These are phyloP conservation scores for Sylvietta virens DNA, from an alignment of 2,113 vertebrate species.

Conservation along the genomic window DNA sequence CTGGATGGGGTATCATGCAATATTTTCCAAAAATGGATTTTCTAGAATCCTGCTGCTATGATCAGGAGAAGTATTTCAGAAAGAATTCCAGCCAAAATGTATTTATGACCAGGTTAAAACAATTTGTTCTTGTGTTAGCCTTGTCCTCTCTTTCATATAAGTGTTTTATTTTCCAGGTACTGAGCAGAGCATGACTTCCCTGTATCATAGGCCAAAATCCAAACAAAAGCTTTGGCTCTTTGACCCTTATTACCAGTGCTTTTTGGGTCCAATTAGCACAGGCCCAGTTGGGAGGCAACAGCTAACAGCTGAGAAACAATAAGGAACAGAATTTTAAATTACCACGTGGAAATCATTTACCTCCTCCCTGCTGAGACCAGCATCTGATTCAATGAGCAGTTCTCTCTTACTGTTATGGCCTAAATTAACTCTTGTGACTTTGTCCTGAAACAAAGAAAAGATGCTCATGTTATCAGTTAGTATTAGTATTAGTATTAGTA, in stretches of 20 bases:
- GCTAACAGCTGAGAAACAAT: slow-evolving; percentile 34
- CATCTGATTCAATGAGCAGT: neutral
- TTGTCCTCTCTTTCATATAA: neutral
- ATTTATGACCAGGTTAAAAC: slow-evolving; percentile 9
- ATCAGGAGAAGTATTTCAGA: neutral
- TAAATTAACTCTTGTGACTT: neutral
- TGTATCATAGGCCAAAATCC: neutral
- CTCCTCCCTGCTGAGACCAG: slow-evolving; percentile 14
- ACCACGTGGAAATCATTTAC: slow-evolving; percentile 36
- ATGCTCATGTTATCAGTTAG: neutral
- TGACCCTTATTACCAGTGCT: neutral
- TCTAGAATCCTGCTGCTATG: neutral
- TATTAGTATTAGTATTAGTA: too few relatives aligned
- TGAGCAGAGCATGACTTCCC: neutral
- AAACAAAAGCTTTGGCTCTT: neutral
- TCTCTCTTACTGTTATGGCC: neutral
- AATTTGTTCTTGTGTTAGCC: neutral
- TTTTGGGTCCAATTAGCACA: slow-evolving; percentile 24
- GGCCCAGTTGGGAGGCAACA: neutral
- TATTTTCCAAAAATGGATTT: neutral
- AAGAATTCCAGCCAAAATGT: neutral
- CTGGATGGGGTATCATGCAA: neutral
- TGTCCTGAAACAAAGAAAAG: neutral
- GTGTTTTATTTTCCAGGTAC: slow-evolving; percentile 3
- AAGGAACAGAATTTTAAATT: slow-evolving; percentile 53